phyloP scores from a whole-genome alignment of 2,113 vertebrate species.

The Lethenteron camtschaticum region DNA sequence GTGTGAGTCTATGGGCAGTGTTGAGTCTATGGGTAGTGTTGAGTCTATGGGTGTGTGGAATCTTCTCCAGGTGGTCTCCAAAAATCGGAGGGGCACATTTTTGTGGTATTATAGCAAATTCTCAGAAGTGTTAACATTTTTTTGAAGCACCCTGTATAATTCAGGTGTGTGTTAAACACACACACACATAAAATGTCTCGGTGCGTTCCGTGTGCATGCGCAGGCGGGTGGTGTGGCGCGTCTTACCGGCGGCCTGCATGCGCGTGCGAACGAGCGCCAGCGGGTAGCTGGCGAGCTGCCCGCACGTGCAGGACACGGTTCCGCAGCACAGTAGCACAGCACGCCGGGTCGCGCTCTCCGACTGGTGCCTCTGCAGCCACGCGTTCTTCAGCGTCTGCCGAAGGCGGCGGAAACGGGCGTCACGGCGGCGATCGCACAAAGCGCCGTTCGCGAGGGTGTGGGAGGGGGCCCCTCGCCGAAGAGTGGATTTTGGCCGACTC shows the following conservation, averaged over 20 bases:
- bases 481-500: too few relatives aligned
- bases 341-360: slow-evolving; percentile 67
- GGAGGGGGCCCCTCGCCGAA: too few relatives aligned
- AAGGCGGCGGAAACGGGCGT: not conserved
- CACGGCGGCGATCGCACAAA: too few relatives aligned
- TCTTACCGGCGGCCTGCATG: slow-evolving; percentile 82
- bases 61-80: not conserved
- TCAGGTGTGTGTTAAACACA: not conserved
- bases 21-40: too few relatives aligned
- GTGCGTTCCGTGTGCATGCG: not conserved
- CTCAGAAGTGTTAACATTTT: not conserved
- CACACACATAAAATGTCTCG: not conserved
- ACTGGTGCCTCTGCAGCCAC: slow-evolving; percentile 60
- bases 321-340: slow-evolving; percentile 80
- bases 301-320: slow-evolving; percentile 81
- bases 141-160: not conserved
- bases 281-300: slow-evolving; percentile 74
- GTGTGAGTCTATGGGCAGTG: too few relatives aligned
- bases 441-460: too few relatives aligned
- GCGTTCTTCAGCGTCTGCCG: slow-evolving; percentile 64
- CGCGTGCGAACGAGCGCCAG: slow-evolving; percentile 75
- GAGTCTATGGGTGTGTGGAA: not conserved
- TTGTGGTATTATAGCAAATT: not conserved
- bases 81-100: not conserved
- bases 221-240: not conserved